Evolutionary conservation across 2,113 vertebrate genomes (phyloP), one percentile per base, ranked within the genome.

Genomic region (Melanotaenia duboulayi): DNA sequence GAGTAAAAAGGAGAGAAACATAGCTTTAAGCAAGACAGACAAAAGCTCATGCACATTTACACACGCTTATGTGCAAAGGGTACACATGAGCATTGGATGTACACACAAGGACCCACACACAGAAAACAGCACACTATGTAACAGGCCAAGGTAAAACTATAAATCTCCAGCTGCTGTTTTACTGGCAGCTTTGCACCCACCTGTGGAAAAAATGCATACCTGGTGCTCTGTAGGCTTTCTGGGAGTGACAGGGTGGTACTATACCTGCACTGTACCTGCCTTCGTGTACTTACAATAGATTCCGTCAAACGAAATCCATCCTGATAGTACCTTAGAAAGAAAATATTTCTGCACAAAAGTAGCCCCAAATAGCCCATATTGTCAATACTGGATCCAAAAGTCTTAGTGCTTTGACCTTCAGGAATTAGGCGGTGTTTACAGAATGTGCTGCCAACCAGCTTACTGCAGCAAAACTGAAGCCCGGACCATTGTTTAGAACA

Each of bases 391-490:
- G 58, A 77, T 82, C 71, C 52, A 52, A 58, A 65, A 32, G 57
- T 76, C 50, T 82, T 89, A 73, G 72, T 86, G 72, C 74, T 75
- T 67, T 87, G 82, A 88, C 84, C 80, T 83, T 88, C 78, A 87
- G 57, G 77, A 85, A 78, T 87, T 80, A 82, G 62, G 37, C 70
- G 56, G 60, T 80, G 77, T 79, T 80, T 81, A 77, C 52, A 22
- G 49, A 54, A 57, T 74, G 76, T 52, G 68, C 51, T 73, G 78
- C 76, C 57, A 44, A 71, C 50, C 32, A 56, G 74, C 83, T 90
- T 81, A 82, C 71, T 22, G 72, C 77, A 83, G 81, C 76, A 68
- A 76, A 87, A 82, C 66, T 54, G 48, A 56, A 81, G 59, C 72
- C 73, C 69, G 49, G 25, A 54, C 63, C 74, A 81, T 86, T 90